Conservation (phyloP, 2,113 vertebrate species). For the Proteles cristata region DNA sequence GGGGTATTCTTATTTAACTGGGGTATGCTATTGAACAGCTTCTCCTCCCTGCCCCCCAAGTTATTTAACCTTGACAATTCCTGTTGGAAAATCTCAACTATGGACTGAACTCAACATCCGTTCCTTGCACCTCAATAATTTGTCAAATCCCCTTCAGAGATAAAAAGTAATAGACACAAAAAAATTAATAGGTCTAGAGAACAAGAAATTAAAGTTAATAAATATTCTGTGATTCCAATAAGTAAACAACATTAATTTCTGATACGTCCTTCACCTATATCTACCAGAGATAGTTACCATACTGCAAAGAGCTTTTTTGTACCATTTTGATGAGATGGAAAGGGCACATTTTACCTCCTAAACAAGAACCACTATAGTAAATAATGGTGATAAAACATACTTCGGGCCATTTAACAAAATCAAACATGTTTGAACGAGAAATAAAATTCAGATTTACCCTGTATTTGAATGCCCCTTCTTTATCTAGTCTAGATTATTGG, state of each 20-base stretch:
- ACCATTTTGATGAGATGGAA: not conserved
- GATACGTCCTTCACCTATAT: not conserved
- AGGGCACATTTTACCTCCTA: not conserved
- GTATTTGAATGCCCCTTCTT: not conserved
- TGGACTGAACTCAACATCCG: not conserved
- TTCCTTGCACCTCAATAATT: not conserved
- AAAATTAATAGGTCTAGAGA: not conserved
- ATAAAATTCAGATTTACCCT: not conserved
- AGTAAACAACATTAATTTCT: constrained; percentile 3
- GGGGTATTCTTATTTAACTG: not conserved
- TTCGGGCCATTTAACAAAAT: not conserved
- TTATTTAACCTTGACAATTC: not conserved
- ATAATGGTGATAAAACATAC: constrained; percentile 41
- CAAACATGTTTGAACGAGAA: not conserved
- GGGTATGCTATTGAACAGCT: not conserved
- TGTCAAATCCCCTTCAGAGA: not conserved
- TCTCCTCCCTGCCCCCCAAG: not conserved
- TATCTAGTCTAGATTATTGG: not conserved
- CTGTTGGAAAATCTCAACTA: constrained; percentile 12
- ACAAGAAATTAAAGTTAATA: constrained; percentile 17
- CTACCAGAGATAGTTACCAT: not conserved
- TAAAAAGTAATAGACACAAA: not conserved
- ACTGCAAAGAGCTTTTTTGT: not conserved
- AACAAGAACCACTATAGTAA: constrained; percentile 23
- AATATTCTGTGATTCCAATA: constrained; percentile 33